Base-by-base conservation (phyloP, 2,113 vertebrate species). In the Callionymus lyra region DNA sequence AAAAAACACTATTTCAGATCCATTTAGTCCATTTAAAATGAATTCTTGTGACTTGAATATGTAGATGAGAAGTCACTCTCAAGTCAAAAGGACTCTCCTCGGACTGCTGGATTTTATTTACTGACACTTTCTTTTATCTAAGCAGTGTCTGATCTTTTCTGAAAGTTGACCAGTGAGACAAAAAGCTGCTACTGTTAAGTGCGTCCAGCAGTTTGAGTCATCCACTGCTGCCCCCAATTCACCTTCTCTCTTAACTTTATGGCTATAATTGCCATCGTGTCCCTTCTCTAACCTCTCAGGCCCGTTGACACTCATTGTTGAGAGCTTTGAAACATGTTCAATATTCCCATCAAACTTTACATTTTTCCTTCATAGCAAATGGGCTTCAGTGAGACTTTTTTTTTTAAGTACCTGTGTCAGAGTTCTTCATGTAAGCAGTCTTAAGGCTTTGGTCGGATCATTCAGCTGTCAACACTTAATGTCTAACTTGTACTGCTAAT, bases 111-210 rank as follows among this genome's bases (percentile, higher is more conserved):
- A 57, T 60, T 73, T 73, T 70, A 76, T 64, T 27, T 27, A 27
- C 21, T 70, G 68, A 70, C 59, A 64, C 51, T 51, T 61, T 75
- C 50, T 68, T 70, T 65, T 38, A 44, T 41, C 47, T 51, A 31
- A 45, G 56, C 39, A 41, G 51, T 11, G 63, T 72, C 53, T 70
- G 67, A 63, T 66, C 63, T 65, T 70, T 44, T 39, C 34, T 68
- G 63, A 56, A 65, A 56, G 55, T 56, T 51, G 38, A 40, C 15
- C 50, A 72, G 63, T 59, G 54, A 71, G 65, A 79, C 65, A 80
- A 71, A 78, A 82, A 80, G 74, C 74, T 84, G 77, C 81, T 47
- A 75, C 67, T 74, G 70, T 65, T 75, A 59, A 73, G 72, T 68
- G 56, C 65, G 74, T 77, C 49, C 65, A 72, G 73, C 69, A 79